phyloP scores from a whole-genome alignment of 1,140 invertebrate genomes.

The Drosophila repleta region DNA sequence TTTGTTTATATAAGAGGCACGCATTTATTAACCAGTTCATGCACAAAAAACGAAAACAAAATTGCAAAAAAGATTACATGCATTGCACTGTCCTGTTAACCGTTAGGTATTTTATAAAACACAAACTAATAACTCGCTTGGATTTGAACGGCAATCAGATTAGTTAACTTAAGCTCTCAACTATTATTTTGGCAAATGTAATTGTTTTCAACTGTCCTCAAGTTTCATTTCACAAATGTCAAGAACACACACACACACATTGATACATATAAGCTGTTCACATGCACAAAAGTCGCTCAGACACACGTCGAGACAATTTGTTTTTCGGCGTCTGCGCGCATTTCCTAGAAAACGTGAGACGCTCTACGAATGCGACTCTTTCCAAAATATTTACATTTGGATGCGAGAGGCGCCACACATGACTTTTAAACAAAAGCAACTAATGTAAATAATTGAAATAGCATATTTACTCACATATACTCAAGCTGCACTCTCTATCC shows the following conservation, averaged over 20 bases:
- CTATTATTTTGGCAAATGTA: neutral
- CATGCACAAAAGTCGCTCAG: neutral
- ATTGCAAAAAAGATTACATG: too few species aligned
- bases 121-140: neutral
- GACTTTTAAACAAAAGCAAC: neutral
- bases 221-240: neutral
- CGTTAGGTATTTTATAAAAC: too few species aligned
- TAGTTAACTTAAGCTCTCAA: too few species aligned
- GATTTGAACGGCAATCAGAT: too few species aligned
- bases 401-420: neutral
- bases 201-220: too few species aligned
- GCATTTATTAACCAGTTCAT: too few species aligned
- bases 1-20: too few species aligned
- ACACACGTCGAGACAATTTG: neutral
- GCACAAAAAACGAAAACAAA: too few species aligned
- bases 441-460: neutral
- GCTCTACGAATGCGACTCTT: neutral
- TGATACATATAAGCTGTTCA: neutral
- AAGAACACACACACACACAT: neutral
- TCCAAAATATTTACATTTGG: slow-evolving; percentile 15
- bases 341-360: slow-evolving; percentile 22
- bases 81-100: too few species aligned
- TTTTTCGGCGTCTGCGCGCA: slow-evolving; percentile 13
- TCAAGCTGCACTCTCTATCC: neutral
- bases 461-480: neutral